Conservation (phyloP, 92 coral and sea anemone genomes). For the Parazoanthus darwini region DNA sequence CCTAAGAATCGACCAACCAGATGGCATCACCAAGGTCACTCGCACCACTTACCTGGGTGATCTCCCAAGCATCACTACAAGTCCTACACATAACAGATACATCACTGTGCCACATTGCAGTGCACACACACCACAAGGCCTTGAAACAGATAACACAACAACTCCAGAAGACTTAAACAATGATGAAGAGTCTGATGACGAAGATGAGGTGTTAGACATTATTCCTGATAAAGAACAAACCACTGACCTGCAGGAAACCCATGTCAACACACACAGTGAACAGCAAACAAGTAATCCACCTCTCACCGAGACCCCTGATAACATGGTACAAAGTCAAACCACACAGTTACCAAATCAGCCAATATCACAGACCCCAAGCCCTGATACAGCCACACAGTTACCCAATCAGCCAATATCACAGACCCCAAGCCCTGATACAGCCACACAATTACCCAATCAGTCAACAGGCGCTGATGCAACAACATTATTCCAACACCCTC, state of each 20-base stretch:
- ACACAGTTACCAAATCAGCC: not conserved
- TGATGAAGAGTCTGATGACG: conserved; percentile 15
- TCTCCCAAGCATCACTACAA: not conserved
- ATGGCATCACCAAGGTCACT: conserved; percentile 40
- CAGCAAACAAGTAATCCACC: not conserved
- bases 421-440: not conserved
- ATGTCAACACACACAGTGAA: conserved; percentile 28
- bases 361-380: not conserved
- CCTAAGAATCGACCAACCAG: conserved; percentile 36
- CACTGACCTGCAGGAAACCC: conserved; percentile 29
- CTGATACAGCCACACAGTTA: not conserved
- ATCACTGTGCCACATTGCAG: not conserved
- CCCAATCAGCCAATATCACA: conserved; percentile 21
- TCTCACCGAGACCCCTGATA: not conserved
- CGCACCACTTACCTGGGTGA: conserved; percentile 26
- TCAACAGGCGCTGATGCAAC: not conserved
- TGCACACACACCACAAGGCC: conserved; percentile 1
- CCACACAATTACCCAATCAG: conserved; percentile 13
- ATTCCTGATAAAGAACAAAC: conserved; percentile 35
- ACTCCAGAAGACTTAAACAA: not conserved
- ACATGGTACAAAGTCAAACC: conserved; percentile 6
- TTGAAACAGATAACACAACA: not conserved
- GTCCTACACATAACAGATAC: not conserved
- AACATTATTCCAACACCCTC: not conserved
- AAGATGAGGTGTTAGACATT: conserved; percentile 15